Conservation (phyloP, 2,113 vertebrate species). For the Cnemophilus loriae region DNA sequence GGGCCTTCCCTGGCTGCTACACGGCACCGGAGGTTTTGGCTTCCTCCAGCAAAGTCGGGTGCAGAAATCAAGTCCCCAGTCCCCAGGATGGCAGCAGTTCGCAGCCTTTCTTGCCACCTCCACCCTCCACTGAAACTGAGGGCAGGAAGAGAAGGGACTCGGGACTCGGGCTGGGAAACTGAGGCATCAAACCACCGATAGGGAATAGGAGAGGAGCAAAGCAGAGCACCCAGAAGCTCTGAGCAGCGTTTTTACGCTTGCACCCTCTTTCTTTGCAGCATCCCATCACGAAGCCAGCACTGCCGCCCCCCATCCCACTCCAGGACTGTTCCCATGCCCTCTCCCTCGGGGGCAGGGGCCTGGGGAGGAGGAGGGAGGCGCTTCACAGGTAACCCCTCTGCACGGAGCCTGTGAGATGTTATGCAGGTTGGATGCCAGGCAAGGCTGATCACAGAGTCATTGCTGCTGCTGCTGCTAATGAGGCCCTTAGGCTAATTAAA, state of each 20-base stretch:
- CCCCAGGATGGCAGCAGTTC: accelerated
- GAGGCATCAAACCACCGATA: accelerated
- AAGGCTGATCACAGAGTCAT: slow-evolving; percentile 58
- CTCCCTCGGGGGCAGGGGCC: not conserved
- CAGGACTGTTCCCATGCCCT: not conserved
- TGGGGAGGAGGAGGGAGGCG: not conserved
- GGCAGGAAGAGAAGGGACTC: not conserved
- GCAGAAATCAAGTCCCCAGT: not conserved
- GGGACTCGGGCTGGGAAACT: not conserved
- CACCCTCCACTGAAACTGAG: accelerated
- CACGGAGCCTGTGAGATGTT: not conserved
- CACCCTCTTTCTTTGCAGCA: not conserved
- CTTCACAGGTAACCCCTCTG: not conserved
- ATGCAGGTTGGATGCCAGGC: slow-evolving; percentile 43
- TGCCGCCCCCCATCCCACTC: accelerated
- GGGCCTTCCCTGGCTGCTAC: not conserved
- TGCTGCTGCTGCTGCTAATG: slow-evolving; percentile 57
- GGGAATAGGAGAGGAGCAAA: accelerated
- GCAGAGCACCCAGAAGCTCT: not conserved
- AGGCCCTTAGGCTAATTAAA: slow-evolving; percentile 72
- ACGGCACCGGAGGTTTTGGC: not conserved
- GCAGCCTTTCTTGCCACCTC: too few species aligned
- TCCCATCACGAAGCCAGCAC: accelerated
- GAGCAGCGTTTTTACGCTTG: not conserved
- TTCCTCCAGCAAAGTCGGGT: not conserved